Percentiles rank a stretch among this genome's conserved stretches.
phyloP scores from a whole-genome alignment of 2,113 vertebrate genomes.

The Albula glossodonta region DNA sequence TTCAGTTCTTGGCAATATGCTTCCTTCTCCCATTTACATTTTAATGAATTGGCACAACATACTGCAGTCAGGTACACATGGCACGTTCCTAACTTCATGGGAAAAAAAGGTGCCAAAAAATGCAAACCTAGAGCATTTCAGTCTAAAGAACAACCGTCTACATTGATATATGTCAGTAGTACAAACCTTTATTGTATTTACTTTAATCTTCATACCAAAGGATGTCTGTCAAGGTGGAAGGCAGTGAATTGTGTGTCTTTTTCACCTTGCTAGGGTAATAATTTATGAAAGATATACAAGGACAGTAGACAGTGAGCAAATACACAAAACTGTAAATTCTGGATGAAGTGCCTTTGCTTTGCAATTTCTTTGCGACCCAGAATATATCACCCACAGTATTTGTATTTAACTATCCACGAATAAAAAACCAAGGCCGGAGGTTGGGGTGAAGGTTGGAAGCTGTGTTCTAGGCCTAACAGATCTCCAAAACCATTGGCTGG shows the following conservation, averaged over 20 bases:
- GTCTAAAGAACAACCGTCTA: neutral
- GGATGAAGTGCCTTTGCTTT: neutral
- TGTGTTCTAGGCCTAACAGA: too few species aligned
- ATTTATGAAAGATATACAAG: neutral
- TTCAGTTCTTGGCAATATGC: neutral
- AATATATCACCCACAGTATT: too few species aligned
- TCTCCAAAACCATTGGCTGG: too few species aligned
- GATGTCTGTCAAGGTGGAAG: neutral
- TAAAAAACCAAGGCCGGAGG: too few species aligned
- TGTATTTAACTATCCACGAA: too few species aligned
- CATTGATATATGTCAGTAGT: neutral
- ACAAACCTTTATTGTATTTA: neutral
- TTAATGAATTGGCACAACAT: neutral
- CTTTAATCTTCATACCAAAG: neutral
- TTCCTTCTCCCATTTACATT: slow-evolving; percentile 3
- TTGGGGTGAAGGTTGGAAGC: too few species aligned
- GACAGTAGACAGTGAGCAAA: neutral
- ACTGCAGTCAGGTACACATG: neutral
- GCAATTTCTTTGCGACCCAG: too few species aligned
- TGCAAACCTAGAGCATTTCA: neutral
- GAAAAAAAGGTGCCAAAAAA: neutral
- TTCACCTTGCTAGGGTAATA: neutral
- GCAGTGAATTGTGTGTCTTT: too few species aligned
- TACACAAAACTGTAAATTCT: neutral
- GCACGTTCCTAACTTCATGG: neutral